Base-by-base conservation (phyloP, 2,888 invertebrate genomes). In the Tridacna gigas region DNA sequence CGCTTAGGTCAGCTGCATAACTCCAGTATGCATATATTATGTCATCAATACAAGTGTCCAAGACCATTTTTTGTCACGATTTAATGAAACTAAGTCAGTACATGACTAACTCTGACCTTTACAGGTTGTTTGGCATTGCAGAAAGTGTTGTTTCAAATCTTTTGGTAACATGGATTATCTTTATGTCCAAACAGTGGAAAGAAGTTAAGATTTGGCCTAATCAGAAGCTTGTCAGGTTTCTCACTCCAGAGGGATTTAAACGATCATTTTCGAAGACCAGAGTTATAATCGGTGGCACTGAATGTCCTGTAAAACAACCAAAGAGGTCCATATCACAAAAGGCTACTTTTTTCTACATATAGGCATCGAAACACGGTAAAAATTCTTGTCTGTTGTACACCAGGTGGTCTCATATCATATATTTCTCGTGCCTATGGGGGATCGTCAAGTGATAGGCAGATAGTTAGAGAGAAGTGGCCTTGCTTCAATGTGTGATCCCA, bases 301-400 rank as follows among this genome's bases (percentile, higher is more conserved):
- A 91, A 78, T 88, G 86, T 45, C 90, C 91, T 25, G 76, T 91
- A 9, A 85, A 86, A 67, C 90, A 86, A 74, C 88, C 89, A 67
- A 82, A 83, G 67, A 45, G 74, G 13, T 85, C 88, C n/a, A 67
- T 47, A 11, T 77, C 86, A n/a, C 90, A 91, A 60, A 89, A 89
- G 63, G 66, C 85, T 13, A 90, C 89, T 56, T 90, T 83, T 75
- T n/a, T 88, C 89, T 0, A 88, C 90, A 13, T 90, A 90, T 69
- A 91, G 90, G 76, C 91, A 91, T 65, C 75, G 89, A 25, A 91
- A 90, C 47, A 90, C 90, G 25, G 80, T 89, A 0, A 91, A 90
- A 82, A 74, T 86, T 0, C 75, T 87, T 20, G 77, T 78, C 37
- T 90, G 90, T 11, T n/a, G 69, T 15, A 85, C 88, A 47, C 89